Evolutionary conservation across 2,797 vertebrate genomes (phyloP).

Genomic region (Cossypha dichroa): DNA sequence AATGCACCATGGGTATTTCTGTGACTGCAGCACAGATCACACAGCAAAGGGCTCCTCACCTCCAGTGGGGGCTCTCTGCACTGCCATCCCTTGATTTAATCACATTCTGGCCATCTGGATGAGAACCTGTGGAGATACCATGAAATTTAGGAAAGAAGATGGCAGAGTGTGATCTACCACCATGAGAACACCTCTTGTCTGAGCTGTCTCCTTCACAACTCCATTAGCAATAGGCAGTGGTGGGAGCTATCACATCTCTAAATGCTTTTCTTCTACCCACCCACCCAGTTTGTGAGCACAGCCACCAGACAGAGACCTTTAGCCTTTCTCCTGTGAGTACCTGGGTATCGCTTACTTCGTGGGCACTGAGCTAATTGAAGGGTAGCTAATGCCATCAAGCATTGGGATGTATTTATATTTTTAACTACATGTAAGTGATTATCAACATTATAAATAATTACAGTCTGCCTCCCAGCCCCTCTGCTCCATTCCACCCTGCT

Average conservation of each 20-base stretch:
- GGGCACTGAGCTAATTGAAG: constrained; percentile 34
- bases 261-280: neutral
- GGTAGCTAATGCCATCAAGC: constrained; percentile 33
- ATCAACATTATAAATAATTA: constrained; percentile 69
- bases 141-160: neutral
- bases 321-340: neutral
- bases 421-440: constrained; percentile 64
- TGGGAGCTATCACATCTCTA: neutral
- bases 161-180: neutral
- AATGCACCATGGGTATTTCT: rapidly evolving
- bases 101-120: neutral
- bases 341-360: neutral
- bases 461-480: constrained; percentile 62
- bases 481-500: constrained; percentile 64
- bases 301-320: neutral
- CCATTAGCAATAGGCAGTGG: neutral
- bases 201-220: neutral
- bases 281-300: neutral
- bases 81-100: neutral
- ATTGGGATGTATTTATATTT: constrained; percentile 58
- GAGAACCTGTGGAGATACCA: neutral
- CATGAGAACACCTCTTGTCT: neutral
- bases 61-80: neutral
- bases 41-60: neutral
- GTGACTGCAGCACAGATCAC: neutral